A percentile compares a stretch with the other conserved stretches of the same genome.
These are phyloP conservation scores for Antidorcas marsupialis DNA, from an alignment of 2,113 vertebrate species.

Conservation along the genomic window DNA sequence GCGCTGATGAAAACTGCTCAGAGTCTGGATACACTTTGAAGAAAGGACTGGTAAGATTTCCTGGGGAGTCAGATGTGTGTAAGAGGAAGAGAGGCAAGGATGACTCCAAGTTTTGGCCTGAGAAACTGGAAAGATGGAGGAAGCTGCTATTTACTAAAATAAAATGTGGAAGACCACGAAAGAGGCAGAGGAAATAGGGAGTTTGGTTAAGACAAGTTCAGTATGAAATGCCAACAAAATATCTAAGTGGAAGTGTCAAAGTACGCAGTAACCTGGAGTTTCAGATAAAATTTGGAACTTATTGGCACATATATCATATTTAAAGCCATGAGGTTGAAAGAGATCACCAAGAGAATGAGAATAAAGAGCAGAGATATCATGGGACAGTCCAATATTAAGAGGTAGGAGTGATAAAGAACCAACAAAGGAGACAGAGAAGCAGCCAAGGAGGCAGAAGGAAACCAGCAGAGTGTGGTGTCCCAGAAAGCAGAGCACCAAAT, in stretches of 20 bases:
- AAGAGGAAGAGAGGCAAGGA: not conserved
- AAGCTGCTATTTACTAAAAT: not conserved
- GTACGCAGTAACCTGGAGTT: not conserved
- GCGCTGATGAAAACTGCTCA: conserved; percentile 11
- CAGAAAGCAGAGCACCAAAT: not conserved
- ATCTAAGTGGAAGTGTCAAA: not conserved
- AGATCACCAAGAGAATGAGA: not conserved
- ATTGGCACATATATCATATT: not conserved
- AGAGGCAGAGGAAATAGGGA: not conserved
- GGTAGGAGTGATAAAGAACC: not conserved
- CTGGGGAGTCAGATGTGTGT: not conserved
- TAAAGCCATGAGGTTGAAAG: not conserved
- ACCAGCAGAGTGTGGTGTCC: not conserved
- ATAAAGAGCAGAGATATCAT: not conserved
- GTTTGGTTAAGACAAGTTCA: conserved; percentile 5
- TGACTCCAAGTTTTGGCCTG: not conserved
- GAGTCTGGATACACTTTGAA: not conserved
- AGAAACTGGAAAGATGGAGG: conserved; percentile 3
- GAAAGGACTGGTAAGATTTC: not conserved
- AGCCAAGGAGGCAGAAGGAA: not conserved
- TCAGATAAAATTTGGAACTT: not conserved
- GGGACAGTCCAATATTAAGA: not conserved
- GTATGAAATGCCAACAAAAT: not conserved
- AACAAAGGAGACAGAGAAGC: not conserved
- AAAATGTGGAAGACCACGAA: not conserved